Evolutionary conservation across 2,888 invertebrate genomes (phyloP).

Genomic region (Clostera curtula): DNA sequence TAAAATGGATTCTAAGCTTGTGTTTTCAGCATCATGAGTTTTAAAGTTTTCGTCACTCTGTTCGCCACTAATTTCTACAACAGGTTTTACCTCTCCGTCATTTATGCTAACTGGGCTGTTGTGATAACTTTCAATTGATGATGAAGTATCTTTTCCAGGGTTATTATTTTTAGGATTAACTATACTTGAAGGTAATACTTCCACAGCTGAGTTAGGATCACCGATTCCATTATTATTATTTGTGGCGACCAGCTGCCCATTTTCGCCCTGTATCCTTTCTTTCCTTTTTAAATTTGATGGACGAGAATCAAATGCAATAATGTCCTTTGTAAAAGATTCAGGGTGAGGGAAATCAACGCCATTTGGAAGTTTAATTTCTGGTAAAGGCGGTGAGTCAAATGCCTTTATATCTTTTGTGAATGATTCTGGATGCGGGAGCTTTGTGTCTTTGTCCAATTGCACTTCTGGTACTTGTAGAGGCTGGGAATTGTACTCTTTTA

Average conservation of each 20-base stretch:
- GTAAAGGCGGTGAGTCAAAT: background rate
- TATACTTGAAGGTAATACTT: constrained; percentile 18
- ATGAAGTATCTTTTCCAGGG: constrained; percentile 15
- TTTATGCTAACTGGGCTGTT: constrained; percentile 37
- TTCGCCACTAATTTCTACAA: constrained; percentile 50
- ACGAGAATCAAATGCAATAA: too few relatives aligned
- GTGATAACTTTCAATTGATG: constrained; percentile 19
- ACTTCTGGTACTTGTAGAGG: constrained; percentile 1
- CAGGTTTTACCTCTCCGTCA: constrained; percentile 57
- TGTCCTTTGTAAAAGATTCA: too few relatives aligned
- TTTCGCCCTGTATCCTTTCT: constrained; percentile 37
- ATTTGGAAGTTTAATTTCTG: too few relatives aligned
- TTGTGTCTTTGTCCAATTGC: constrained; percentile 5
- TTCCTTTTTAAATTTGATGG: constrained; percentile 7
- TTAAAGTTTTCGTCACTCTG: constrained; percentile 22
- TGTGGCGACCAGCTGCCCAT: constrained; percentile 32
- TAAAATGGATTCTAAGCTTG: constrained; percentile 35
- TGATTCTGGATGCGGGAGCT: background rate
- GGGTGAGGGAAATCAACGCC: too few relatives aligned
- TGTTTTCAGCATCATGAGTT: constrained; percentile 21
- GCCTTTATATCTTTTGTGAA: constrained; percentile 14
- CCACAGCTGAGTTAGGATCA: constrained; percentile 22
- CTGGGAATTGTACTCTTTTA: constrained; percentile 5
- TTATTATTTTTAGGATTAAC: constrained; percentile 17
- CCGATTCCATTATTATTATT: constrained; percentile 27